Evolutionary conservation across 2,113 vertebrate species (phyloP), one percentile per base, ranked within the genome.

Genomic region (Burhinus oedicnemus): DNA sequence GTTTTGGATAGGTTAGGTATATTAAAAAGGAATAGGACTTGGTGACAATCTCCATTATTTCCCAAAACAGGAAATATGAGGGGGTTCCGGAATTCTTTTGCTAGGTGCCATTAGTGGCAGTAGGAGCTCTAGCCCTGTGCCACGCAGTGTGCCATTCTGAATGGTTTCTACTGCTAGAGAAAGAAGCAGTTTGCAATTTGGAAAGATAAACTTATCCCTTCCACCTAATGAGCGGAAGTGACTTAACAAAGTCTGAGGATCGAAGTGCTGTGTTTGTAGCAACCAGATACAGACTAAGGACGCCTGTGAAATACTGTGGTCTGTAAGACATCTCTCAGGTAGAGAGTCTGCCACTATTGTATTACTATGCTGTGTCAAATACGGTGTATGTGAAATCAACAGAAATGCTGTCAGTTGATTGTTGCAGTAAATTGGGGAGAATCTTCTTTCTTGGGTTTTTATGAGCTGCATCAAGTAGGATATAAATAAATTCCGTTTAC

Each of bases 401-500:
- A 4, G 68, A 89, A 88, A 52, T 52, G 25, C 60, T 68, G 18
- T 60, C 79, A 49, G 54, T n/a, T 85, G 81, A 57, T 66, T 77
- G 57, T 77, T 91, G 66, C 55, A 84, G 58, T 72, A 66, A 66
- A 49, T 1, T 65, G 60, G 62, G 58, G 32, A 61, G 25, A 86
- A 76, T 83, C 58, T 78, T 84, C 30, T 83, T 82, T 58, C 64
- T 78, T 78, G 64, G 3, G 5, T 87, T 92, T 92, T 93, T 88
- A 74, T 55, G 58, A 83, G 80, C 32, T 80, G 42, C 49, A 77
- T 94, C 75, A 91, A 90, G 66, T 32, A 77, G 45, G 30, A 4
- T 87, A 77, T 66, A 90, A 95, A 95, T 86, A 88, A 90, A 87
- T 89, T 89, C 75, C 0, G 5, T 83, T 95, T 96, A 80, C 89